Evolutionary conservation across 2,797 vertebrate species (phyloP), one percentile per base, ranked within the genome.

Genomic region (Astyanax mexicanus): DNA sequence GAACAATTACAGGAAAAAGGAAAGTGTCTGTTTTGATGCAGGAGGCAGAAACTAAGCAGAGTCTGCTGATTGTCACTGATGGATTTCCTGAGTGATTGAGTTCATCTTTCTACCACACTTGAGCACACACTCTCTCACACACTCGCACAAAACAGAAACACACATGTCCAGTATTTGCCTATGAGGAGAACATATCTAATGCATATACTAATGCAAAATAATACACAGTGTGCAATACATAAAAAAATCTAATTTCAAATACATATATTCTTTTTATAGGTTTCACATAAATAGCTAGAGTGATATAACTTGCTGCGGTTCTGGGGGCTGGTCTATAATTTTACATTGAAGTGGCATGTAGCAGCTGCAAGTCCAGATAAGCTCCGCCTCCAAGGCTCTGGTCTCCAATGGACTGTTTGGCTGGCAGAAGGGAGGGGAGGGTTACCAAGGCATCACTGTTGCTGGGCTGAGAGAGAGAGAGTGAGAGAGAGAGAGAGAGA

Each of bases 221-320:
- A 88, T 32, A 92, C 82, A 92, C 74, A 86, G 10, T 94, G 92
- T 94, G 91, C 92, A 94, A 93, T 91, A 88, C 88, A 90, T 69
- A 72, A 72, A 57, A 60, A 58, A 10, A 23, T 40, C 82, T 89
- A 89, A 88, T 89, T 81, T 87, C 91, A 93, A 92, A 92, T 89
- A 92, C 88, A 91, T 87, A 84, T 80, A 88, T 87, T 91, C 29
- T 32, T 32, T 72, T 83, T 86, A 85, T 85, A 88, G 79, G 69
- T 76, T 42, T 79, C 84, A 89, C 91, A 93, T 92, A 94, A 92
- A 93, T 92, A 93, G 74, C 70, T 69, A 67, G 37, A 71, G 61
- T 65, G 69, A 60, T 57, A 77, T 77, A 68, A 80, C 80, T 78
- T 73, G 78, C 77, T 80, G 51, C 60, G 78, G 78, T 70, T 75